Percentiles rank a stretch among this genome's conserved stretches.
phyloP scores from a whole-genome alignment of 2,113 vertebrate species.

The Eurystomus gularis region DNA sequence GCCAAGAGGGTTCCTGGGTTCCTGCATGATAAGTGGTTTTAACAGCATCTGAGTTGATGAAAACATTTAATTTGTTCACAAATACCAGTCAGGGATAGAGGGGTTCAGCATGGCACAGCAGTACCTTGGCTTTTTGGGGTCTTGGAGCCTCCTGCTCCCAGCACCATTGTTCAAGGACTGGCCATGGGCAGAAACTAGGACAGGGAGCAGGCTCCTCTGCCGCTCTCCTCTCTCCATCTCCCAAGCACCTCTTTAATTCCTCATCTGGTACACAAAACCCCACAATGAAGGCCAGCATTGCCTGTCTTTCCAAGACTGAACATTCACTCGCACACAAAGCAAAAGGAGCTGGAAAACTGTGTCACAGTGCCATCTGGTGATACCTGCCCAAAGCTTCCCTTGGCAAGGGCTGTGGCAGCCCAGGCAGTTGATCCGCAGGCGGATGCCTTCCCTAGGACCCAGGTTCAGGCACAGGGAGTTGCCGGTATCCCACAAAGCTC shows the following conservation, averaged over 20 bases:
- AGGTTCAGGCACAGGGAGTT: rapidly evolving
- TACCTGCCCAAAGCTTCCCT: not conserved
- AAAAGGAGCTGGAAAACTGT: constrained; percentile 19
- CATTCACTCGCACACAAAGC: not conserved
- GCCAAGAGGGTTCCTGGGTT: not conserved
- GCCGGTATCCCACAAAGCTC: not conserved
- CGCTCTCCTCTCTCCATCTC: not conserved
- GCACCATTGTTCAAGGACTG: not conserved
- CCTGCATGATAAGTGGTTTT: not conserved
- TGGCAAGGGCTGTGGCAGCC: not conserved
- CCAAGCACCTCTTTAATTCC: not conserved
- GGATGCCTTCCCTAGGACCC: not conserved
- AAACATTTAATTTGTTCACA: not conserved
- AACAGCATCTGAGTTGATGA: not conserved
- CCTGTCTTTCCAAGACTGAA: constrained; percentile 33
- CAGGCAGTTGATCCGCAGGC: not conserved
- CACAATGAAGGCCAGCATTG: not conserved
- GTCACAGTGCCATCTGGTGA: constrained; percentile 70
- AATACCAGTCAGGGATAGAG: not conserved
- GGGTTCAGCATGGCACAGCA: rapidly evolving
- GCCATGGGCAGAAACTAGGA: rapidly evolving
- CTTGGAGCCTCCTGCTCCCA: not conserved
- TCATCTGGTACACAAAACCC: not conserved
- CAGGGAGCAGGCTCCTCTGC: not conserved
- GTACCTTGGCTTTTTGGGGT: not conserved